Conservation (phyloP, 2,113 vertebrate genomes). For the Alexandromys fortis region DNA sequence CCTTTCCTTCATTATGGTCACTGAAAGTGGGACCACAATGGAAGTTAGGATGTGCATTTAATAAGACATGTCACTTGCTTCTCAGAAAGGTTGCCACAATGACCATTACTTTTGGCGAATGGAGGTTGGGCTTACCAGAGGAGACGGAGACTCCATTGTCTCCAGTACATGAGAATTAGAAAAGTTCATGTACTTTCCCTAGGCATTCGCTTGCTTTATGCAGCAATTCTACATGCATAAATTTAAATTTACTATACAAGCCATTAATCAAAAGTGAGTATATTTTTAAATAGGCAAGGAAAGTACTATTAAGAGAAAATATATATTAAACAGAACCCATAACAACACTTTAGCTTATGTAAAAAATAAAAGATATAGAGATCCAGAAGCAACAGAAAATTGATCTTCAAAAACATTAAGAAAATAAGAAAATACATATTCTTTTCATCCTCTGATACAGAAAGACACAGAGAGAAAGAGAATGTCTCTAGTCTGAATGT, state of each 20-base stretch:
- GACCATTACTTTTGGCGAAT: not conserved
- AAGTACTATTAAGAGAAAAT: not conserved
- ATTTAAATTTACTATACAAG: not conserved
- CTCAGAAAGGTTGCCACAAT: fast-evolving
- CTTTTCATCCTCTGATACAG: not conserved
- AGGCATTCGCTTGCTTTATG: not conserved
- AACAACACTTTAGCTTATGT: not conserved
- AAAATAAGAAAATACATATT: not conserved
- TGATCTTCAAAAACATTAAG: not conserved
- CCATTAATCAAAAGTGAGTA: not conserved
- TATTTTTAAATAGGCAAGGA: not conserved
- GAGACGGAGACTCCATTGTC: not conserved
- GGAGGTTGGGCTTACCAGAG: not conserved
- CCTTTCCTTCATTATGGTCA: not conserved
- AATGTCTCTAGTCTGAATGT: not conserved
- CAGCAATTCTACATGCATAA: not conserved
- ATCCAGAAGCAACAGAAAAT: not conserved
- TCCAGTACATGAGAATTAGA: not conserved
- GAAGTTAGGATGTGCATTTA: not conserved
- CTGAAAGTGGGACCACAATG: not conserved
- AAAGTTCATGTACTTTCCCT: not conserved
- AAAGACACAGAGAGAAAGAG: not conserved
- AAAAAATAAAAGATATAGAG: not conserved
- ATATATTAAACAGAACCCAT: not conserved
- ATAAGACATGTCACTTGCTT: not conserved